These are phyloP conservation scores for Gasteruption jaculator DNA, from an alignment of 2,888 invertebrate species.

Conservation along the genomic window DNA sequence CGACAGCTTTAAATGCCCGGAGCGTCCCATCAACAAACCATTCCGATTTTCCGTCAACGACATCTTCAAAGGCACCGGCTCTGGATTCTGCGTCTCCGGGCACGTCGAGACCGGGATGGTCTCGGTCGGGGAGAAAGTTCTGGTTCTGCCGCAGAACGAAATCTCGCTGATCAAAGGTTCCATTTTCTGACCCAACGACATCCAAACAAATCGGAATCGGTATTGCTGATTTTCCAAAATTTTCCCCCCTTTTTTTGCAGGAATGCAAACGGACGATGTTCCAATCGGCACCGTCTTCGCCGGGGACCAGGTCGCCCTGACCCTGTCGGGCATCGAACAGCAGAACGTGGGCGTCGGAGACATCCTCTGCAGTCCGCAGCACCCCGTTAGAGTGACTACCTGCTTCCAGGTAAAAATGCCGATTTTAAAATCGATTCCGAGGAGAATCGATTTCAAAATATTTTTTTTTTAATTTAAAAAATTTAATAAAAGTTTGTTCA, in stretches of 20 bases:
- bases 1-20: slow-evolving; percentile 81
- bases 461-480: no score
- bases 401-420: no score
- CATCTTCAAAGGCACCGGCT: slow-evolving; percentile 87
- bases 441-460: no score
- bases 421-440: no score
- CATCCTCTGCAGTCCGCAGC: slow-evolving; percentile 77
- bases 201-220: no score
- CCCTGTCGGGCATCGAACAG: slow-evolving; percentile 77
- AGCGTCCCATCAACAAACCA: slow-evolving; percentile 81
- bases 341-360: slow-evolving; percentile 82
- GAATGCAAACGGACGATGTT: slow-evolving; percentile 66
- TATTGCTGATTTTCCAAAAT: no score
- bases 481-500: no score
- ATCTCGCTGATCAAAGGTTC: slow-evolving; percentile 75
- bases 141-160: slow-evolving; percentile 83
- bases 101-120: slow-evolving; percentile 88
- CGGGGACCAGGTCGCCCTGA: slow-evolving; percentile 86
- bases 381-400: slow-evolving; percentile 76
- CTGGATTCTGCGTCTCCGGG: slow-evolving; percentile 88
- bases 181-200: no score
- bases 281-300: slow-evolving; percentile 77
- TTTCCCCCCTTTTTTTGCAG: slow-evolving; percentile 41
- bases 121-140: slow-evolving; percentile 79
- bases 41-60: slow-evolving; percentile 91